Conservation (phyloP, 2,888 invertebrate genomes). For the Noctua comes region DNA sequence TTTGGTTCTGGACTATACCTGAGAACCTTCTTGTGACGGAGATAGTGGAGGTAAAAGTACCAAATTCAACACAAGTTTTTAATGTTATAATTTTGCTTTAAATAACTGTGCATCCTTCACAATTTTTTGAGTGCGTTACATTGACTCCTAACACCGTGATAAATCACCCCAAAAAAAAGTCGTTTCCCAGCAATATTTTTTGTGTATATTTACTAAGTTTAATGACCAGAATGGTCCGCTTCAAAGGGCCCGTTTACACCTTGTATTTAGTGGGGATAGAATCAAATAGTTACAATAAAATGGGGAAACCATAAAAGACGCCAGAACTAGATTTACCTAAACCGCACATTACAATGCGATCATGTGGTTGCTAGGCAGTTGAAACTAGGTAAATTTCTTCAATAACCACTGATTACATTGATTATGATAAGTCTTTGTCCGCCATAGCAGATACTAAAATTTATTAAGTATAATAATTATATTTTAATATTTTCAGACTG, state of each 20-base stretch:
- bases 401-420: constrained; percentile 30
- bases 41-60: no score
- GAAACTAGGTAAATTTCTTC: constrained; percentile 28
- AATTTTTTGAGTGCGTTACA: no score
- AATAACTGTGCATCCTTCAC: no score
- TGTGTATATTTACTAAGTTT: not conserved
- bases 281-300: constrained; percentile 2
- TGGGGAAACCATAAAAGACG: not conserved
- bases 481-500: not conserved
- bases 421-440: constrained; percentile 21
- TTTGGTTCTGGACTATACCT: no score
- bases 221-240: not conserved
- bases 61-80: no score
- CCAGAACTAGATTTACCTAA: constrained; percentile 14
- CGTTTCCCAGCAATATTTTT: no score
- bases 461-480: not conserved
- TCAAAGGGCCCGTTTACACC: not conserved
- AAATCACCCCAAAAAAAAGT: no score
- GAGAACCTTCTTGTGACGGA: no score
- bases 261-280: not conserved
- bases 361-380: constrained; percentile 25
- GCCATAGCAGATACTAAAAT: constrained; percentile 14
- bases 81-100: no score
- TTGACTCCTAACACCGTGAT: no score
- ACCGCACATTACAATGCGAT: constrained; percentile 9